Percentiles rank a stretch among this genome's conserved stretches.
Conservation (phyloP, 2,888 invertebrate genomes). For the Polyommatus iphigenia region DNA sequence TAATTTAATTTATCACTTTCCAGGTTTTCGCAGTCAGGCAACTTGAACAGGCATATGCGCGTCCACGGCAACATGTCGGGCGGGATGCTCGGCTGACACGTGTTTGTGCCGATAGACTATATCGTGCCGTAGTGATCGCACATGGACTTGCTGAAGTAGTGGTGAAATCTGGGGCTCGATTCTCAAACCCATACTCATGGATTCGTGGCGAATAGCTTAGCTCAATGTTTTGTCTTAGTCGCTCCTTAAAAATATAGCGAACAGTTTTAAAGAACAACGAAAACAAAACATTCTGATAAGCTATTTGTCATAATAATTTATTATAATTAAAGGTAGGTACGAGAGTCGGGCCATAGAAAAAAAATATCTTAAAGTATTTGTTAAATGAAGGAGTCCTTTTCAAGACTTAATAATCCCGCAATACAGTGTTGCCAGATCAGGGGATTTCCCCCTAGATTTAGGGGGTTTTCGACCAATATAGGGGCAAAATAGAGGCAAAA, state of each 20-base stretch:
- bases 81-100: constrained; percentile 82
- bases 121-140: constrained; percentile 25
- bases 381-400: neutral
- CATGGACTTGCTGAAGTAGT: constrained; percentile 4
- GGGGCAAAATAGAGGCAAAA: too few relatives aligned
- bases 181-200: neutral
- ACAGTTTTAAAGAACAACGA: neutral
- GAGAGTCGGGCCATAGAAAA: neutral
- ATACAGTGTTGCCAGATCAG: too few relatives aligned
- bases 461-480: too few relatives aligned
- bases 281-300: neutral
- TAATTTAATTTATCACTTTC: constrained; percentile 15
- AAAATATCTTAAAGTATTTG: neutral
- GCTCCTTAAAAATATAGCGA: too few relatives aligned
- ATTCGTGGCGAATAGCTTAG: too few relatives aligned
- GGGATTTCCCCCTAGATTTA: too few relatives aligned
- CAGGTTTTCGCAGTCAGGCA: constrained; percentile 98
- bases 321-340: too few relatives aligned
- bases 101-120: constrained; percentile 50
- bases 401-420: too few relatives aligned
- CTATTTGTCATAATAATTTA: neutral
- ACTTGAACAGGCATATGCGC: constrained; percentile 98
- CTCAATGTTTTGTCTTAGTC: too few relatives aligned
- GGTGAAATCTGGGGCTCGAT: neutral
- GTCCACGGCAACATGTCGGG: constrained; percentile 89